Percentiles rank a stretch among this genome's conserved stretches.
phyloP scores from a whole-genome alignment of 2,797 vertebrate genomes.

The Sphenodon punctatus region DNA sequence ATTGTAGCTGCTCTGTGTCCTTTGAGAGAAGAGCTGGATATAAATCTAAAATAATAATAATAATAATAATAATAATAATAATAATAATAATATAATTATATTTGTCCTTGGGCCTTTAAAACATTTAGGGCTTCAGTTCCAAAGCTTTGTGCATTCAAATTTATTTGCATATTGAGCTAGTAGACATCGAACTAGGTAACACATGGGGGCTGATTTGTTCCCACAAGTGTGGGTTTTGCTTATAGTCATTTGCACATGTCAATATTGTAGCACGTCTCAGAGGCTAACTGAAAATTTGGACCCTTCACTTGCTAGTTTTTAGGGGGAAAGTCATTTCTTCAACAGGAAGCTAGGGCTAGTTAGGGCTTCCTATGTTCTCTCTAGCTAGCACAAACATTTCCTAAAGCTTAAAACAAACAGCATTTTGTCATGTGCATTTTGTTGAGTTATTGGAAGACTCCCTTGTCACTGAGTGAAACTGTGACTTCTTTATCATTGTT shows the following conservation, averaged over 20 bases:
- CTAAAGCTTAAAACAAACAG: conserved; percentile 22
- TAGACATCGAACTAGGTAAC: background rate
- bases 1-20: too few species aligned
- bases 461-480: background rate
- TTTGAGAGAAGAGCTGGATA: too few species aligned
- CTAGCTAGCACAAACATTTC: background rate
- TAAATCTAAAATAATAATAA: background rate
- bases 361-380: background rate
- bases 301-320: conserved; percentile 14
- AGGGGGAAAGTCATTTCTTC: conserved; percentile 9
- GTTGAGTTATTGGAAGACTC: conserved; percentile 12
- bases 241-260: background rate
- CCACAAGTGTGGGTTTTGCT: background rate
- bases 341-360: background rate
- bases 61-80: too few species aligned
- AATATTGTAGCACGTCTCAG: background rate
- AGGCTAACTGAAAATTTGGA: background rate
- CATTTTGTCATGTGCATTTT: conserved; percentile 28
- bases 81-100: too few species aligned
- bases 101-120: background rate
- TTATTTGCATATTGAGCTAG: background rate
- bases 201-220: background rate
- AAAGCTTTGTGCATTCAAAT: background rate
- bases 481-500: background rate
- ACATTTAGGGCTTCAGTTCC: background rate